phyloP scores from a whole-genome alignment of 2,797 vertebrate genomes.

The Poeciliopsis infans region DNA sequence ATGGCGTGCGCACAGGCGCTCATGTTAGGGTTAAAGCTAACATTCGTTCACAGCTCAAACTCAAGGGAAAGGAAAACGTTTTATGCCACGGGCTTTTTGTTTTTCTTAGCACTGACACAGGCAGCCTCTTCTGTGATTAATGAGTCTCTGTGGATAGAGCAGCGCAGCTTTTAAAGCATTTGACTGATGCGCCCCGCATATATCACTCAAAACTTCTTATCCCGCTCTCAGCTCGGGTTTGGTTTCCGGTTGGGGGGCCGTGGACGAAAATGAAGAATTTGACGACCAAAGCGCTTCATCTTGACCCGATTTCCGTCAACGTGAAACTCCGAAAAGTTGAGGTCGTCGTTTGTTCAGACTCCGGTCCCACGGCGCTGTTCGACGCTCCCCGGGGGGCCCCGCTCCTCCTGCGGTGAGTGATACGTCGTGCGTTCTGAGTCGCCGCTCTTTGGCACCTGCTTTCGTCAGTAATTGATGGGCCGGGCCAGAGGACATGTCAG shows the following conservation, averaged over 20 bases:
- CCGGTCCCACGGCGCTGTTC: slow-evolving; percentile 15
- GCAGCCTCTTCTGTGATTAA: slow-evolving; percentile 69
- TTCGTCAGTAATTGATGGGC: slow-evolving; percentile 74
- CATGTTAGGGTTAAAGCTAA: slow-evolving; percentile 31
- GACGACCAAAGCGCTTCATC: slow-evolving; percentile 2
- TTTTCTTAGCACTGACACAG: slow-evolving; percentile 40
- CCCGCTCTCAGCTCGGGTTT: slow-evolving; percentile 44
- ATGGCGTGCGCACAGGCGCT: background rate
- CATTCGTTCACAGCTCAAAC: slow-evolving; percentile 45
- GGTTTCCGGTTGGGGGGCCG: slow-evolving; percentile 10
- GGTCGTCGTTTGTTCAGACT: slow-evolving; percentile 15
- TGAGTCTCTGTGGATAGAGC: slow-evolving; percentile 70
- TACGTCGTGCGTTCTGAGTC: slow-evolving; percentile 30
- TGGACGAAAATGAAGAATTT: slow-evolving; percentile 31
- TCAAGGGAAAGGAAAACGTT: slow-evolving; percentile 40
- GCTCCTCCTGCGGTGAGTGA: slow-evolving; percentile 6
- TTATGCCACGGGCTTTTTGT: slow-evolving; percentile 41
- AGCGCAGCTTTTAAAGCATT: slow-evolving; percentile 57
- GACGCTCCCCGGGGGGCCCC: slow-evolving; percentile 8
- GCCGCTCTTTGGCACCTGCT: slow-evolving; percentile 47
- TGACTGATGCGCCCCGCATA: slow-evolving; percentile 70
- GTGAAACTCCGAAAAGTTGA: background rate
- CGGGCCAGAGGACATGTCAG: slow-evolving; percentile 67
- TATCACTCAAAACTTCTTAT: slow-evolving; percentile 59
- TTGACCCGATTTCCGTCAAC: background rate